Evolutionary conservation across 2,797 vertebrate species (phyloP), one percentile per base, ranked within the genome.

Genomic region (Uromys caudimaculatus): DNA sequence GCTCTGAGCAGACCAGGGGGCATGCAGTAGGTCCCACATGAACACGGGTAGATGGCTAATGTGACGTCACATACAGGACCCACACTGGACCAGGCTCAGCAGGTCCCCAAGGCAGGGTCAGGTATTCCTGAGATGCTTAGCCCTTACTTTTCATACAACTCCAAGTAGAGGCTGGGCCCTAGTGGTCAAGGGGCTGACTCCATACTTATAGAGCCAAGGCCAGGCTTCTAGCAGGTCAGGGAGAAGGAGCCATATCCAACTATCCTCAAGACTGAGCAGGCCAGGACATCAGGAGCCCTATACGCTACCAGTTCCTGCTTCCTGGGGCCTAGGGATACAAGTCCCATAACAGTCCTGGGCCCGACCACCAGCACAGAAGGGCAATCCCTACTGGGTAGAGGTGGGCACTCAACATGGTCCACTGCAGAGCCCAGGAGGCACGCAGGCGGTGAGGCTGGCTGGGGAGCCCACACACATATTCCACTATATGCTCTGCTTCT

Each of bases 241-340:
- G 23, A 4, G 0, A n/a, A 47, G 23, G 35, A 16, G 29, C 50
- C 14, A 38, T 11, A 16, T 27, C n/a, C 64, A 91, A 41, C 35
- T 41, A 64, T 24, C 13, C 60, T 64, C 17, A 11, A 58, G n/a
- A 56, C 38, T 38, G 23, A 62, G 41, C 16, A 75, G 19, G 1
- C 38, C 27, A 82, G 12, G 38, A 12, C 60, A 50, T n/a, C 47
- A 85, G 21, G 60, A 81, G 24, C 21, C 2, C 6, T 1, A 38
- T 8, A 12, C 60, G 47, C n/a, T 7, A 56, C n/a, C 11, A 56
- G 86, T 12, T 58, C 32, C 85, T 3, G 0, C 9, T 24, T 24
- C 52, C 67, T 38, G 1, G 7, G 5, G n/a, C 8, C 0, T 8
- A 11, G n/a, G 38, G 29, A 38, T 4, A 4, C 21, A 7, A 4